These are phyloP conservation scores for Hypsopygia costalis DNA, from an alignment of 2,888 invertebrate genomes.

Conservation along the genomic window DNA sequence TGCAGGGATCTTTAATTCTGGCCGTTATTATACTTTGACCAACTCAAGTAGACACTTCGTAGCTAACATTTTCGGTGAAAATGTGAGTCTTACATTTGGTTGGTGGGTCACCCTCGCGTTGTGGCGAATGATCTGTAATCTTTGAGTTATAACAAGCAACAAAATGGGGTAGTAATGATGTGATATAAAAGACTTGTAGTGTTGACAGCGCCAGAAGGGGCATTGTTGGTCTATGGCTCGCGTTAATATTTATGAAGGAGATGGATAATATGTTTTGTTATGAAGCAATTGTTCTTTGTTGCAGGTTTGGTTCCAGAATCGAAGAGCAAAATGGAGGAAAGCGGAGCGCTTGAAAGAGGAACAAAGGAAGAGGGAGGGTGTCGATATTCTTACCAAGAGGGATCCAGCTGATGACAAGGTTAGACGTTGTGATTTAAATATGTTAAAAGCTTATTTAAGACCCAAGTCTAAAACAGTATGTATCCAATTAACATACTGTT, in stretches of 20 bases:
- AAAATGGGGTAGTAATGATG: conserved; percentile 64
- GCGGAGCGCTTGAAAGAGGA: conserved; percentile 95
- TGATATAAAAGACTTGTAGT: conserved; percentile 53
- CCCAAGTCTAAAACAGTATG: no score
- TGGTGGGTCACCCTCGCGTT: conserved; percentile 39
- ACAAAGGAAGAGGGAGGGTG: conserved; percentile 90
- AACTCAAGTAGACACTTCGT: conserved; percentile 19
- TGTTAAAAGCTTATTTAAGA: no score
- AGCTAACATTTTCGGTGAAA: conserved; percentile 16
- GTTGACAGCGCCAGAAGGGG: conserved; percentile 61
- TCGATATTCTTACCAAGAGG: conserved; percentile 82
- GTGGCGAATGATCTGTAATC: conserved; percentile 63
- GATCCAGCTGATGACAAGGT: conserved; percentile 82
- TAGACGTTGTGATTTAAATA: no score
- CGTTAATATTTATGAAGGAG: conserved; percentile 25
- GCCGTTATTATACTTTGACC: conserved; percentile 5
- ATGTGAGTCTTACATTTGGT: conserved; percentile 25
- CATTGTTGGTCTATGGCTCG: conserved; percentile 32
- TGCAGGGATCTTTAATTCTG: conserved; percentile 22
- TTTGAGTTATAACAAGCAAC: conserved; percentile 58
- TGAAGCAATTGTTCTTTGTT: conserved; percentile 8
- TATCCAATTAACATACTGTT: no score
- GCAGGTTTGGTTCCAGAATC: conserved; percentile 96
- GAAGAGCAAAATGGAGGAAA: conserved; percentile 95
- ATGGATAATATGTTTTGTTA: conserved; percentile 21